Base-by-base conservation (phyloP, 2,113 vertebrate genomes). In the Xenus cinereus region DNA sequence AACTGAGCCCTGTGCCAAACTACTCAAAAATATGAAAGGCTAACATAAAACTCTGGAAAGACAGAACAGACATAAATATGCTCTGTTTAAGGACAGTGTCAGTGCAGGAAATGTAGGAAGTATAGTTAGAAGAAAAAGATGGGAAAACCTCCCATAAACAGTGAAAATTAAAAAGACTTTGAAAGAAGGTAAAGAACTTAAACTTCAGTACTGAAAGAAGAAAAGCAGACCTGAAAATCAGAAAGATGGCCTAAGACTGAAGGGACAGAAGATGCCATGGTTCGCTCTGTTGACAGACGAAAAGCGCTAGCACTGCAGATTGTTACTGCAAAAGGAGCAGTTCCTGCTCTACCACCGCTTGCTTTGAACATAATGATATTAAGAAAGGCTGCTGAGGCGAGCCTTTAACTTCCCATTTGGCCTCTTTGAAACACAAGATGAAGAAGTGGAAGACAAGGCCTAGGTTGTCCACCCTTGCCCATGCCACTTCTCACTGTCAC, bases 391-490 rank as follows among this genome's bases (percentile, higher is more conserved):
- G 64, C 53, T 50, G 26, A 50, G 14, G 39, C 30, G 7, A 54
- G 22, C 11, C 21, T 45, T 22, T 41, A 48, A 46, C 51, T 54
- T 77, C 30, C 27, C 23, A 19, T 66, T 37, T 72, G n/a, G 15
- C 30, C 15, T 83, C 12, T 71, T 72, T 78, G 66, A 56, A 73
- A 67, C 23, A 48, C 23, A 78, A 23, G 32, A 28, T 41, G 14
- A 83, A 41, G 39, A 37, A 74, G 23, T 39, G 8, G 43, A 84
- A 78, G 56, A 26, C 22, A 73, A 21, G 0, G 1, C n/a, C 26
- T 67, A 20, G 24, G 20, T 64, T 28, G 64, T 4, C 4, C 2
- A 12, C 23, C 17, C 12, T 30, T 0, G 0, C 50, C 37, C 32
- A 20, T 51, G 7, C 28, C 27, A 27, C 53, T 87, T 83, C 53